phyloP scores from a whole-genome alignment of 2,113 vertebrate genomes.

The Vulpes ferrilata region DNA sequence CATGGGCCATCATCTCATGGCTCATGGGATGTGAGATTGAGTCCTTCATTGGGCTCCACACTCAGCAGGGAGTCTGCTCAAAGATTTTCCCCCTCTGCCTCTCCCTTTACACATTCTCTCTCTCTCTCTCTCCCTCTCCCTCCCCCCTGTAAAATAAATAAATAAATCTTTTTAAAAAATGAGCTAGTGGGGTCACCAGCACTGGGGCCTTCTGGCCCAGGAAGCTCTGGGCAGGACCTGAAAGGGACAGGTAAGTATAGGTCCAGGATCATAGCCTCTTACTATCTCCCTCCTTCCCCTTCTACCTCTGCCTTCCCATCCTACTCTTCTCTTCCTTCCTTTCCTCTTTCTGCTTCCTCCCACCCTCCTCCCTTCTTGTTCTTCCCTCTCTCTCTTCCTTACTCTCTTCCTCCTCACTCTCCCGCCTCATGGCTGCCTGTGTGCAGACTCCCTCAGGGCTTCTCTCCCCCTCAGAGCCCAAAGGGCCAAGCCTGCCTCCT shows the following conservation, averaged over 20 bases:
- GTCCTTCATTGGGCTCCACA: background rate
- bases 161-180: background rate
- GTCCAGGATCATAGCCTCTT: background rate
- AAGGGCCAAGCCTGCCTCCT: background rate
- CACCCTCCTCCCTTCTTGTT: background rate
- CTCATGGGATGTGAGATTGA: background rate
- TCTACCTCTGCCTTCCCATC: background rate
- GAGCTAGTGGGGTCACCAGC: background rate
- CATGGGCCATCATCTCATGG: background rate
- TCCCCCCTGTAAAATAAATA: background rate
- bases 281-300: background rate
- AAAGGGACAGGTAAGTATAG: background rate
- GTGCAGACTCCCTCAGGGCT: background rate
- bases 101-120: background rate
- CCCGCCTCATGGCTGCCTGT: background rate
- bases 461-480: background rate
- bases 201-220: background rate
- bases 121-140: background rate
- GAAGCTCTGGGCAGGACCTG: background rate
- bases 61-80: background rate
- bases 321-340: background rate
- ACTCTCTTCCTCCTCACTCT: background rate
- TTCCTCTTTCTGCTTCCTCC: background rate
- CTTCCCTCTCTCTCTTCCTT: background rate
- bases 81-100: background rate